These are phyloP conservation scores for Phaenicophaeus curvirostris DNA, from an alignment of 2,797 vertebrate genomes.

Conservation along the genomic window DNA sequence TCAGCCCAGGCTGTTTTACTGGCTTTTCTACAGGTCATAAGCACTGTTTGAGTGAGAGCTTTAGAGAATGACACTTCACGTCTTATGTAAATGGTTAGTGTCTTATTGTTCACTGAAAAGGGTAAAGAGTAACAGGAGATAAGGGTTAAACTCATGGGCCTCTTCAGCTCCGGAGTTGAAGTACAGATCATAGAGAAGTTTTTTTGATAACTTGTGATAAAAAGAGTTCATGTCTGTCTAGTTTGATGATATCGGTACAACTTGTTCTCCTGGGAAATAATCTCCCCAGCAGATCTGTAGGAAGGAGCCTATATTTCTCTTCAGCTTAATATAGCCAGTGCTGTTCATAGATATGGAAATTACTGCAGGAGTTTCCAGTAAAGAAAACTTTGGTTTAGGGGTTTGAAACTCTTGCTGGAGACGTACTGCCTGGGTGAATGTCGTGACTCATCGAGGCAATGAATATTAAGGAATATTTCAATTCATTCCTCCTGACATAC, in stretches of 20 bases:
- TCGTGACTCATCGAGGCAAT: background rate
- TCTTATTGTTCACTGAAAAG: background rate
- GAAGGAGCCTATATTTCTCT: background rate
- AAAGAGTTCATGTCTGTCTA: background rate
- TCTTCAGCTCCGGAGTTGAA: background rate
- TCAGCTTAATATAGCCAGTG: background rate
- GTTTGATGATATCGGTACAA: background rate
- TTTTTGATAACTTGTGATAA: background rate
- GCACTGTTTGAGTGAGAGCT: background rate
- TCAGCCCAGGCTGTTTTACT: background rate
- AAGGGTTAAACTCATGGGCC: background rate
- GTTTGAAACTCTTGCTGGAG: background rate
- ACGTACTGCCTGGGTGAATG: background rate
- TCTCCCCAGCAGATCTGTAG: background rate
- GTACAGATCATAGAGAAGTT: background rate
- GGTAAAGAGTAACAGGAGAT: background rate
- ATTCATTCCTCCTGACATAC: background rate
- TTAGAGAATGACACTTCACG: background rate
- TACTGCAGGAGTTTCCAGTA: background rate
- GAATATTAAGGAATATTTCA: background rate
- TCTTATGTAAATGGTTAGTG: background rate
- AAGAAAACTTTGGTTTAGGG: background rate
- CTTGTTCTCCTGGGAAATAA: background rate
- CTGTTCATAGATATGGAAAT: background rate
- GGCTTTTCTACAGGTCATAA: background rate